These are phyloP conservation scores for Columba livia DNA, from an alignment of 2,113 vertebrate species.

Conservation along the genomic window DNA sequence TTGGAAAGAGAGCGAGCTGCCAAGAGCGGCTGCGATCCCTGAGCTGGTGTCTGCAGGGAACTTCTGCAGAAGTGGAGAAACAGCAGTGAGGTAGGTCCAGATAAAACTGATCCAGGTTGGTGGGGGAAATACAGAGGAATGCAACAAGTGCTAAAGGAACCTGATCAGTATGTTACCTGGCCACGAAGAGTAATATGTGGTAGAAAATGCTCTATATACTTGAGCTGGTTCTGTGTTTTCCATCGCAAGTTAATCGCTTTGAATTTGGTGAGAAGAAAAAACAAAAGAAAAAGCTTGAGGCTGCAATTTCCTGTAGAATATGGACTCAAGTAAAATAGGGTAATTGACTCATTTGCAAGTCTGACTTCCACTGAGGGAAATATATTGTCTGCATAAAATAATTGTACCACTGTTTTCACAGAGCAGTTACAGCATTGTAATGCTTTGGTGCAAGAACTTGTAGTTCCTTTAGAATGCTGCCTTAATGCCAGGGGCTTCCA, in stretches of 20 bases:
- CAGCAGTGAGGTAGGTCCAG: neutral
- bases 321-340: neutral
- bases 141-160: neutral
- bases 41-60: neutral
- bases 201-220: neutral
- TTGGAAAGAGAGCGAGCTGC: neutral
- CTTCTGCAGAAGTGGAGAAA: neutral
- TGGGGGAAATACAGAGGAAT: neutral
- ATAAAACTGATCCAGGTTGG: neutral
- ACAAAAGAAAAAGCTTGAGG: neutral
- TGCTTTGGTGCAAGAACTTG: neutral
- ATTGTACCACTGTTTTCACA: neutral
- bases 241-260: neutral
- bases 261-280: neutral
- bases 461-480: neutral
- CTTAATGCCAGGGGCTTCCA: neutral
- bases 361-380: neutral
- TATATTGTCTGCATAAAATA: fast-evolving
- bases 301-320: neutral
- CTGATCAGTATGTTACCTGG: neutral
- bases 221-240: neutral
- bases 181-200: neutral
- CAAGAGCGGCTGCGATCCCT: neutral
- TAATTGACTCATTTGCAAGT: neutral
- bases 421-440: no score